Percentiles rank a stretch among this genome's conserved stretches.
phyloP scores from a whole-genome alignment of 2,888 invertebrate genomes.

The Panzeria rudis region DNA sequence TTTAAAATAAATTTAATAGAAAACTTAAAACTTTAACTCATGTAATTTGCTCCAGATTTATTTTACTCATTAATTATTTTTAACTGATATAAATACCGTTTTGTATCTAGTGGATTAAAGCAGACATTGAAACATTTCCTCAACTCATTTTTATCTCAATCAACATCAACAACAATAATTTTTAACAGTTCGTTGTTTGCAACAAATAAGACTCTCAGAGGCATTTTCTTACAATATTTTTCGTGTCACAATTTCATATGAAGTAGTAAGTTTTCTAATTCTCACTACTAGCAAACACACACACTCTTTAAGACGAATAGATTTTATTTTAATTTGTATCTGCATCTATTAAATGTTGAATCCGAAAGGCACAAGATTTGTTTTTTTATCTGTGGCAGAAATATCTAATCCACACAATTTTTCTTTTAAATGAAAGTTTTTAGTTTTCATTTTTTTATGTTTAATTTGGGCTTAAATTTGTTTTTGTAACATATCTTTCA shows the following conservation, averaged over 20 bases:
- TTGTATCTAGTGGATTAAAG: constrained; percentile 4
- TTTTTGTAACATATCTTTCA: constrained; percentile 46
- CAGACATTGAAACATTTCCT: constrained; percentile 20
- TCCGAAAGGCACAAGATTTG: constrained; percentile 41
- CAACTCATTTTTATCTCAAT: constrained; percentile 31
- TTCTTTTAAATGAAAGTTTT: constrained; percentile 71
- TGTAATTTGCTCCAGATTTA: not conserved
- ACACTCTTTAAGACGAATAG: not conserved
- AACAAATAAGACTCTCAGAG: constrained; percentile 19
- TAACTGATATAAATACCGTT: not conserved
- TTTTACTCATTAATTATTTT: constrained; percentile 29
- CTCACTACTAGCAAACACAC: constrained; percentile 27
- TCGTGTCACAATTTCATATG: constrained; percentile 60
- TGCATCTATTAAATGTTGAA: constrained; percentile 49
- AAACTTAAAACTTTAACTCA: not conserved
- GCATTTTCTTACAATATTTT: constrained; percentile 30
- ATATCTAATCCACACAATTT: constrained; percentile 24
- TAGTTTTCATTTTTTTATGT: constrained; percentile 18
- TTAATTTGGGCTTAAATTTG: constrained; percentile 11
- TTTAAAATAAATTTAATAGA: not conserved
- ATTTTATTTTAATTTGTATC: constrained; percentile 43
- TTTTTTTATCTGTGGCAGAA: constrained; percentile 1
- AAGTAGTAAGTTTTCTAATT: constrained; percentile 59
- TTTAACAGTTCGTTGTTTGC: constrained; percentile 6
- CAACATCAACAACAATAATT: constrained; percentile 19